Evolutionary conservation across 2,797 vertebrate species (phyloP).

Genomic region (Chloroceryle inda): DNA sequence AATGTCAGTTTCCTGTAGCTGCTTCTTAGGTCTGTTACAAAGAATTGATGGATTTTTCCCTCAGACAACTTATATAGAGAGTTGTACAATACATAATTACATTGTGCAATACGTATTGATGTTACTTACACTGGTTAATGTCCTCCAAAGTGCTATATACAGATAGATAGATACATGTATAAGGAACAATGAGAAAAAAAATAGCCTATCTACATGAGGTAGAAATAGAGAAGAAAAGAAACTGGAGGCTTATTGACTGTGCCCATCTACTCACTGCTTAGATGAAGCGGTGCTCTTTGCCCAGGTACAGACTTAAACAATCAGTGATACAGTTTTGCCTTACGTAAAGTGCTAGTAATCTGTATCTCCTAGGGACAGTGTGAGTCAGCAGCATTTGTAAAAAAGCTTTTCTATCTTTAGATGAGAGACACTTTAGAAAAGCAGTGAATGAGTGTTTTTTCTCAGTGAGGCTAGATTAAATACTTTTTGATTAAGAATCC

Average conservation of each 20-base stretch:
- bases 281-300: not conserved
- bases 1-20: not conserved
- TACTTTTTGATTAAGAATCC: not conserved
- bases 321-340: not conserved
- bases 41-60: not conserved
- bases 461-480: not conserved
- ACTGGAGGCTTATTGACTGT: not conserved
- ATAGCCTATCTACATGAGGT: not conserved
- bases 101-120: not conserved
- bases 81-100: not conserved
- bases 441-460: not conserved
- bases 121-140: not conserved
- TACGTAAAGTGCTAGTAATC: not conserved
- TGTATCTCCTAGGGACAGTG: not conserved
- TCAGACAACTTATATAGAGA: not conserved
- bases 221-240: not conserved
- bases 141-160: not conserved
- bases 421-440: not conserved
- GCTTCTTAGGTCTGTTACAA: not conserved
- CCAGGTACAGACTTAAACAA: not conserved
- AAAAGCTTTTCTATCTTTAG: slow-evolving; percentile 7
- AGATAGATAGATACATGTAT: not conserved
- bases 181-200: not conserved
- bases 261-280: not conserved
- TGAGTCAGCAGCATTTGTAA: not conserved